Percentiles rank a stretch among this genome's conserved stretches.
Evolutionary conservation across 2,113 vertebrate species (phyloP).

Genomic region (Ageneiosus marmoratus): DNA sequence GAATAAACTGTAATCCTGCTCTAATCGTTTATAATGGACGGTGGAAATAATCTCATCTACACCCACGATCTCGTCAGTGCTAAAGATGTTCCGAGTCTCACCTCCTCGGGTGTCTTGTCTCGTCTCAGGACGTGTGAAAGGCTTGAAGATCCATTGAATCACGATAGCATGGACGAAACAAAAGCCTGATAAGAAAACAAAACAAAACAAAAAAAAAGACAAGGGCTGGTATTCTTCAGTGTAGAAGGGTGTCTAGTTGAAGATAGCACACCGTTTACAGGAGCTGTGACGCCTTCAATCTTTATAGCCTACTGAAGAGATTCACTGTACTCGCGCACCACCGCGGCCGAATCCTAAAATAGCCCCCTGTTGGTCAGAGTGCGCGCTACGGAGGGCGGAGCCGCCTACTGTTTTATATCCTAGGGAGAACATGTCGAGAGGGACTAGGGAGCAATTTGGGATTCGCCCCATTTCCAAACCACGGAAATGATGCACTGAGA

Average conservation of each 20-base stretch:
- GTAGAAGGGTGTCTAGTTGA: neutral
- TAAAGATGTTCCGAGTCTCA: neutral
- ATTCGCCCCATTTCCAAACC: neutral
- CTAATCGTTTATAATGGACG: too few relatives aligned
- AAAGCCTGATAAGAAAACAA: neutral
- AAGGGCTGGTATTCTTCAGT: neutral
- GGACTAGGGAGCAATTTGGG: neutral
- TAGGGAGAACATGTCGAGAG: neutral
- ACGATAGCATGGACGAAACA: neutral
- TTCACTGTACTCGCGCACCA: neutral
- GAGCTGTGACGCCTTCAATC: neutral
- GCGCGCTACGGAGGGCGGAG: slow-evolving; percentile 21
- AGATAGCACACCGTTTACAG: neutral
- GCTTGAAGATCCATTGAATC: slow-evolving; percentile 9
- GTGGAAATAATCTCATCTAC: neutral
- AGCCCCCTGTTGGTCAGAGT: neutral
- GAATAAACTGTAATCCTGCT: neutral
- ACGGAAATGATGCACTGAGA: neutral
- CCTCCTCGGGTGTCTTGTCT: neutral
- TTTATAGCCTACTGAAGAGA: neutral
- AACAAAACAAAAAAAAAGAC: neutral
- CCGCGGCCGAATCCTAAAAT: neutral
- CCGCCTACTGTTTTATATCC: neutral
- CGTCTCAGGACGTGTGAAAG: neutral
- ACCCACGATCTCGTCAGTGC: neutral